phyloP scores from a whole-genome alignment of 2,888 invertebrate species.

The Drosophila falleni region DNA sequence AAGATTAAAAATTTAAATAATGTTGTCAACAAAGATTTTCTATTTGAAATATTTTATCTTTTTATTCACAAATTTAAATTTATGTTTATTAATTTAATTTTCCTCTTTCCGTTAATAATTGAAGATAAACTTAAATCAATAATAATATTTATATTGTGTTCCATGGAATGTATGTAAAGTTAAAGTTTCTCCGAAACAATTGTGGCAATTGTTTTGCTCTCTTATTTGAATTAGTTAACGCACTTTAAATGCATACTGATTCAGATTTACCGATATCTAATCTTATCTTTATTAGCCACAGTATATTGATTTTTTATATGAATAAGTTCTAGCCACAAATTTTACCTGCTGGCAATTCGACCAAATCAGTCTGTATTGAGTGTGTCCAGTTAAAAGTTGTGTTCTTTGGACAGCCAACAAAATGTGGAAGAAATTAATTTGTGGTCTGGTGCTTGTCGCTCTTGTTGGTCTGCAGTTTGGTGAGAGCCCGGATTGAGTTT shows the following conservation, averaged over 20 bases:
- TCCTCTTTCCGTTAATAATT: too few relatives aligned
- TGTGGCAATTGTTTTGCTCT: too few relatives aligned
- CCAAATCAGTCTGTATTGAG: neutral
- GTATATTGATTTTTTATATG: neutral
- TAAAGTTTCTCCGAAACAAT: too few relatives aligned
- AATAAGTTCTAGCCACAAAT: neutral
- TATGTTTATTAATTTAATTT: too few relatives aligned
- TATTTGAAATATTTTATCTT: too few relatives aligned
- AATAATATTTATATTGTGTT: too few relatives aligned
- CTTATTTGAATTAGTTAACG: neutral
- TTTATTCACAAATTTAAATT: too few relatives aligned
- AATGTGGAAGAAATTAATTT: slow-evolving; percentile 64
- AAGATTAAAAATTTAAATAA: neutral
- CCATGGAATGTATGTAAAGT: too few relatives aligned
- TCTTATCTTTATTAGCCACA: slow-evolving; percentile 10
- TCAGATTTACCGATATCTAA: neutral
- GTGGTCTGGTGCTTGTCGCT: slow-evolving; percentile 46
- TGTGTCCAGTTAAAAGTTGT: neutral
- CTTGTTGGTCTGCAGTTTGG: slow-evolving; percentile 58
- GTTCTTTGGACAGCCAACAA: slow-evolving; percentile 4
- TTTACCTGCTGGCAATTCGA: neutral
- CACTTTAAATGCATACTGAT: neutral
- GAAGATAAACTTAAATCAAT: too few relatives aligned
- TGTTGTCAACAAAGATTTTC: neutral
- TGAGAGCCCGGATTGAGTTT: slow-evolving; percentile 28